phyloP scores from a whole-genome alignment of 1,140 invertebrate species.

The Lepidurus arcticus region DNA sequence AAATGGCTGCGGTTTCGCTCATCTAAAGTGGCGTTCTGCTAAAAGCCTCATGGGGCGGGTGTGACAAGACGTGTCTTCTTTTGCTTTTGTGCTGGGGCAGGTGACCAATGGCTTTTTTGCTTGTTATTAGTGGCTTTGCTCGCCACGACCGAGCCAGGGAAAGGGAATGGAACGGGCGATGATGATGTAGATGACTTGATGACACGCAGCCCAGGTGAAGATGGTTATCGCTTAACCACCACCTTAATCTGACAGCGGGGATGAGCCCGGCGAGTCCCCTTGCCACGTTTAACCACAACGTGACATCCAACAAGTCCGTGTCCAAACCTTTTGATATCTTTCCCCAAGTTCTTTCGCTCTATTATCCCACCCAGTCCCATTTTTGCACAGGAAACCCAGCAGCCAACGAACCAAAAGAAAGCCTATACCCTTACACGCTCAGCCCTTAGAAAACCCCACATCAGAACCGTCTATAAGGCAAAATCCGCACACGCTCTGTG shows the following conservation, averaged over 20 bases:
- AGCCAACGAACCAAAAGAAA: background rate
- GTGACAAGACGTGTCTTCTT: background rate
- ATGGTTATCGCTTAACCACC: conserved; percentile 21
- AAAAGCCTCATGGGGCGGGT: background rate
- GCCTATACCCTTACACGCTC: too few species aligned
- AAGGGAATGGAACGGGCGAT: background rate
- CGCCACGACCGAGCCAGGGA: background rate
- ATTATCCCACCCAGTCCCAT: background rate
- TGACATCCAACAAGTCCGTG: background rate
- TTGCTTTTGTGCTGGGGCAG: background rate
- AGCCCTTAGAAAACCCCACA: too few species aligned
- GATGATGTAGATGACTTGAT: conserved; percentile 7
- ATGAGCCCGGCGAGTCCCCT: conserved; percentile 6
- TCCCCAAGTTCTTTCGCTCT: background rate
- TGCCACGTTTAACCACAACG: conserved; percentile 10
- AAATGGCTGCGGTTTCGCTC: conserved; percentile 14
- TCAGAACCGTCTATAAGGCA: too few species aligned
- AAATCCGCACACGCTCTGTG: too few species aligned
- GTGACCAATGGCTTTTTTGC: background rate
- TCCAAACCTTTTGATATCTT: background rate
- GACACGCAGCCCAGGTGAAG: conserved; percentile 20
- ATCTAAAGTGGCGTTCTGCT: conserved; percentile 14
- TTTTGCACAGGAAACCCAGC: background rate
- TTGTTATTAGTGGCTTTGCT: background rate
- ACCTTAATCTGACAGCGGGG: conserved; percentile 20